phyloP scores from a whole-genome alignment of 2,797 vertebrate species.

The Acestrorhynchus altus region DNA sequence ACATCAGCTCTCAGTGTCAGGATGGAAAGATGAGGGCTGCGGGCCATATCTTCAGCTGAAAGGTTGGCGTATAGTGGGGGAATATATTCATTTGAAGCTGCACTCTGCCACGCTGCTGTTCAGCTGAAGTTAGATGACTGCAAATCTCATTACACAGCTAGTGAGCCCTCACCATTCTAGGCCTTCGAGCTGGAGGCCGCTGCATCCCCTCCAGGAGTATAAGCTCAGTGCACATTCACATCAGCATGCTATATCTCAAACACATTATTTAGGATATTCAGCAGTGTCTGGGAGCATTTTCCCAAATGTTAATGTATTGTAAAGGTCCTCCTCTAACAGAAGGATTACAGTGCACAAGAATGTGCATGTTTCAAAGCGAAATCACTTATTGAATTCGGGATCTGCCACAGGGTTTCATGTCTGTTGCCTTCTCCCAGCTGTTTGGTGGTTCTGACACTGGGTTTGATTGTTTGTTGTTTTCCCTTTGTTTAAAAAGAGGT shows the following conservation, averaged over 20 bases:
- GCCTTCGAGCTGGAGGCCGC: slow-evolving; percentile 11
- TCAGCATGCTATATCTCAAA: not conserved
- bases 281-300: not conserved
- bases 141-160: slow-evolving; percentile 36
- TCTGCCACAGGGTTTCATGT: too few species aligned
- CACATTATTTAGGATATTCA: slow-evolving; percentile 5
- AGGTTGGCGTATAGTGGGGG: not conserved
- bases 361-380: not conserved
- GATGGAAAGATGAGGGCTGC: not conserved
- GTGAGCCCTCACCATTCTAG: not conserved
- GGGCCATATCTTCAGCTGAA: not conserved
- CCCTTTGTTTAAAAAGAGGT: too few species aligned
- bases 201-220: slow-evolving; percentile 10
- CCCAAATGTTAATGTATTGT: not conserved
- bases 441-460: too few species aligned
- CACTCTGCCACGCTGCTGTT: not conserved
- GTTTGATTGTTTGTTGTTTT: too few species aligned
- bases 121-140: slow-evolving; percentile 6
- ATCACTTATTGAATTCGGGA: too few species aligned
- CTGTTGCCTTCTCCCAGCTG: too few species aligned
- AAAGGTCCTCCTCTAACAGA: not conserved
- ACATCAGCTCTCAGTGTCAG: not conserved
- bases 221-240: slow-evolving; percentile 15
- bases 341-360: not conserved
- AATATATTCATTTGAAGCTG: slow-evolving; percentile 25